Percentiles rank a stretch among this genome's conserved stretches.
These are phyloP conservation scores for Eupithecia insigniata DNA, from an alignment of 2,888 invertebrate genomes.

Conservation along the genomic window DNA sequence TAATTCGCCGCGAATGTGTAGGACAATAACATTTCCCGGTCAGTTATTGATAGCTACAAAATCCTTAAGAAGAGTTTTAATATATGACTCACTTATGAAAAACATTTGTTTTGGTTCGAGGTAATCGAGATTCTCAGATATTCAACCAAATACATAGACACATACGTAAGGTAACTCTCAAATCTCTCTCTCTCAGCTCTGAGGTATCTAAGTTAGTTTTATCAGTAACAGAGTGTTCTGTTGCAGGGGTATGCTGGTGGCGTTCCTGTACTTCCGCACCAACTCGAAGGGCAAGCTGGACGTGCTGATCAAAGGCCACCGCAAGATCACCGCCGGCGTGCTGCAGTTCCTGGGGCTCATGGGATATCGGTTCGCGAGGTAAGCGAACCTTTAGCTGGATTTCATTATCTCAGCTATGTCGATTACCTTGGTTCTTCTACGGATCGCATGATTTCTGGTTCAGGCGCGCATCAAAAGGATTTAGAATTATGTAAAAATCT, in stretches of 20 bases:
- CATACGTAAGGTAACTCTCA: too few species aligned
- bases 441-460: background rate
- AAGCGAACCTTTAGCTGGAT: conserved; percentile 33
- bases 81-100: too few species aligned
- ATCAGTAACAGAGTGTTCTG: background rate
- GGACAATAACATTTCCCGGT: too few species aligned
- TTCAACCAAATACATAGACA: too few species aligned
- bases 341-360: conserved; percentile 90
- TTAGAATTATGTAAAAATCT: background rate
- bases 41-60: too few species aligned
- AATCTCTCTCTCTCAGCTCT: too few species aligned
- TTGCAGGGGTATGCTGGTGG: conserved; percentile 90
- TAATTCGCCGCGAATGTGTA: too few species aligned
- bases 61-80: too few species aligned
- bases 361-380: conserved; percentile 91
- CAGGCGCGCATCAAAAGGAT: background rate
- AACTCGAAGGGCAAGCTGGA: conserved; percentile 90
- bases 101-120: too few species aligned
- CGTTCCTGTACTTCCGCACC: conserved; percentile 93
- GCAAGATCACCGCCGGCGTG: conserved; percentile 85
- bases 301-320: conserved; percentile 85
- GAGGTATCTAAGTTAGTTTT: background rate
- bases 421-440: background rate
- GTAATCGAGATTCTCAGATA: too few species aligned
- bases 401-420: background rate